A percentile compares a stretch with the other conserved stretches of the same genome.
phyloP scores from a whole-genome alignment of 2,797 vertebrate species.

The Aselliscus stoliczkanus region DNA sequence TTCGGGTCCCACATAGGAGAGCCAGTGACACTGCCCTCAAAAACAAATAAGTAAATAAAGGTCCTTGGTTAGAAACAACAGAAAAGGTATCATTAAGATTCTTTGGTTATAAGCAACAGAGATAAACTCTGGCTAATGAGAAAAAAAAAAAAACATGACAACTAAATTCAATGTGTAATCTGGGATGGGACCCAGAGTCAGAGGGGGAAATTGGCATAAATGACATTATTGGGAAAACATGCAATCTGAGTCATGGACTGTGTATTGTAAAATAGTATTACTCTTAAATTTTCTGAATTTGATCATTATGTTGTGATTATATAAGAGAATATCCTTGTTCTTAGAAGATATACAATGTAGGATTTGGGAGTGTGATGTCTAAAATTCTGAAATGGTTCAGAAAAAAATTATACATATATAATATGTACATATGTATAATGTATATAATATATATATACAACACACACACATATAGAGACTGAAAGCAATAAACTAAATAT shows the following conservation, averaged over 20 bases:
- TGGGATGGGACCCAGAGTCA: neutral
- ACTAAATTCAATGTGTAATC: neutral
- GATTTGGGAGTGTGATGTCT: neutral
- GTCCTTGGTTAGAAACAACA: constrained; percentile 1
- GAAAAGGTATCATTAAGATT: neutral
- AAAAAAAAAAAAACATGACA: neutral
- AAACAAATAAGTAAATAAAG: too few species aligned
- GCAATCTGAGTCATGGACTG: neutral
- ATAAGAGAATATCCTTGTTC: neutral
- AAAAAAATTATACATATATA: neutral
- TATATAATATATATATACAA: neutral
- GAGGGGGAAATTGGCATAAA: neutral
- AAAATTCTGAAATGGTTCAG: neutral
- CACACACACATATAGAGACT: neutral
- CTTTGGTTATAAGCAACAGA: neutral
- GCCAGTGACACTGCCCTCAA: too few species aligned
- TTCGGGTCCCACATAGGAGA: too few species aligned
- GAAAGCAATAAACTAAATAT: neutral
- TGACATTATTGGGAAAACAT: neutral
- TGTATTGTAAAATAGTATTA: neutral
- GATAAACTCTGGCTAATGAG: neutral
- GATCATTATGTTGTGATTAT: neutral
- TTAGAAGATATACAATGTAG: neutral
- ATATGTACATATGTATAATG: neutral
- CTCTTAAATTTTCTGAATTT: constrained; percentile 2